Evolutionary conservation across 2,888 invertebrate species (phyloP).

Genomic region (Amphimallon solstitiale): DNA sequence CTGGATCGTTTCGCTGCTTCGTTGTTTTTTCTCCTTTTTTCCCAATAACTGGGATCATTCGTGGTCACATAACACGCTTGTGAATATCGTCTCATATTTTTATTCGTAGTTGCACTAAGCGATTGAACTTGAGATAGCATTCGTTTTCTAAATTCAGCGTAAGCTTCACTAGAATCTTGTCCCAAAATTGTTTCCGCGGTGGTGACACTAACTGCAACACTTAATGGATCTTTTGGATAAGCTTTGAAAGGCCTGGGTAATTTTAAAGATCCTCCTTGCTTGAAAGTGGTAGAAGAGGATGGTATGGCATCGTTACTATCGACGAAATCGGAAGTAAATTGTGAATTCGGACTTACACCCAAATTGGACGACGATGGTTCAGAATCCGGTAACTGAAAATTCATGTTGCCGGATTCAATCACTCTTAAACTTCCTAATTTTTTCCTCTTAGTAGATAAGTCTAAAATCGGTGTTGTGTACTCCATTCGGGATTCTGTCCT

Average conservation of each 20-base stretch:
- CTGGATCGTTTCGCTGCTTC: conserved; percentile 94
- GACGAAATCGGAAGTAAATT: conserved; percentile 42
- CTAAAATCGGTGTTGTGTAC: conserved; percentile 48
- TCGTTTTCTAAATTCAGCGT: conserved; percentile 75
- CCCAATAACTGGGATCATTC: conserved; percentile 84
- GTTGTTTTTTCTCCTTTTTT: conserved; percentile 90
- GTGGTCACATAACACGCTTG: conserved; percentile 46
- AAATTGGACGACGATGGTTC: conserved; percentile 47
- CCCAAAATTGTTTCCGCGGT: conserved; percentile 65
- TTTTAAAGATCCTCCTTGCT: conserved; percentile 57
- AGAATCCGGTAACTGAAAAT: conserved; percentile 40
- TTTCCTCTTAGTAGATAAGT: conserved; percentile 52
- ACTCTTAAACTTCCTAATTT: background rate
- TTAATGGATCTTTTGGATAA: conserved; percentile 75
- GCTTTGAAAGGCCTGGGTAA: conserved; percentile 74
- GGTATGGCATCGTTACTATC: background rate
- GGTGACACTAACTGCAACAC: conserved; percentile 65
- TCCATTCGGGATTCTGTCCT: conserved; percentile 36
- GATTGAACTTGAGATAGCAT: conserved; percentile 74
- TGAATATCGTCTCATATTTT: conserved; percentile 74
- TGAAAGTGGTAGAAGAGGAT: conserved; percentile 22
- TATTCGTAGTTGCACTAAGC: conserved; percentile 65
- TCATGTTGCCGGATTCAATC: background rate
- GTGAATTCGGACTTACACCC: conserved; percentile 49
- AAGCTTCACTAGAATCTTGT: conserved; percentile 71